phyloP scores from a whole-genome alignment of 1,140 invertebrate species.

The Harlomillsia oculata region DNA sequence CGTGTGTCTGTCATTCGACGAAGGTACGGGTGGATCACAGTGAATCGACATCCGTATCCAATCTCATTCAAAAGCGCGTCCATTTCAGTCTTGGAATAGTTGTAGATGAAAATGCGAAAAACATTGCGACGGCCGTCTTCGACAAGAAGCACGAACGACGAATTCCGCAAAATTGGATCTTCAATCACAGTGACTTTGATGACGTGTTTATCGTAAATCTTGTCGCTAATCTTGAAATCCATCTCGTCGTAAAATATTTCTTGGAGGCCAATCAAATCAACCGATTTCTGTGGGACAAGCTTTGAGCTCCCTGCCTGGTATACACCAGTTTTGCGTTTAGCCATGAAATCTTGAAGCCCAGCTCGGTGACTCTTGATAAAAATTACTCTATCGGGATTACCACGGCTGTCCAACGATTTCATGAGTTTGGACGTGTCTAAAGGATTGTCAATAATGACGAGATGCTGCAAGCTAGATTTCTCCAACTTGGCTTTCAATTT shows the following conservation, averaged over 20 bases:
- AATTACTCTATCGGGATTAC: too few relatives aligned
- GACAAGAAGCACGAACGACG: conserved; percentile 4
- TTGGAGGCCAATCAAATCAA: conserved; percentile 3
- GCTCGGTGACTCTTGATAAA: too few relatives aligned
- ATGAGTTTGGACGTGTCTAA: too few relatives aligned
- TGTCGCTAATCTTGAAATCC: conserved; percentile 1
- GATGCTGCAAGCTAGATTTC: too few relatives aligned
- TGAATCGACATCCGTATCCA: conserved; percentile 14
- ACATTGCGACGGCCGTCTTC: conserved; percentile 20
- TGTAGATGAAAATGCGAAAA: conserved; percentile 16
- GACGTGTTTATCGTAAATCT: conserved; percentile 7
- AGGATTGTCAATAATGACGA: too few relatives aligned
- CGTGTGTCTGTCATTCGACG: neutral
- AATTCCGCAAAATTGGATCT: neutral
- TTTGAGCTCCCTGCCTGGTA: too few relatives aligned
- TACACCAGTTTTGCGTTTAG: too few relatives aligned
- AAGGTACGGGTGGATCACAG: conserved; percentile 22
- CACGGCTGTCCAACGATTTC: too few relatives aligned
- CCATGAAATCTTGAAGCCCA: too few relatives aligned
- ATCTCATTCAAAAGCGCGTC: neutral
- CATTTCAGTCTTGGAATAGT: neutral
- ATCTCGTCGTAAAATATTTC: conserved; percentile 14
- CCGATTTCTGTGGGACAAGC: neutral
- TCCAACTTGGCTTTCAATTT: too few relatives aligned
- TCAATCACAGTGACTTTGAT: conserved; percentile 18